Evolutionary conservation across 1,140 invertebrate genomes (phyloP).

Genomic region (Parasteatoda tepidariorum): DNA sequence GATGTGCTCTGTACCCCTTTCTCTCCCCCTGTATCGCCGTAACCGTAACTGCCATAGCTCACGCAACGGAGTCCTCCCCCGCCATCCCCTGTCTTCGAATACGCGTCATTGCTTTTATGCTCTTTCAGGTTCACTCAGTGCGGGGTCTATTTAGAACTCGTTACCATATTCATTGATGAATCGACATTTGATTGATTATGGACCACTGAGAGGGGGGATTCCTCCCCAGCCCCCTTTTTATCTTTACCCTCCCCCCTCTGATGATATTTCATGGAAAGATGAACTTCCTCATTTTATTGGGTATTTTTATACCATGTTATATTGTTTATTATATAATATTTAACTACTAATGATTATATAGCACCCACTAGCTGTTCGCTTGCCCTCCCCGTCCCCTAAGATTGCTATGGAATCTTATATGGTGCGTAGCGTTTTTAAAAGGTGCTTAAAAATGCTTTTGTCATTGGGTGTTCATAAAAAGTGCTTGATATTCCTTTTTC

Average conservation of each 20-base stretch:
- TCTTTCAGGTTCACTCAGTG: conserved; percentile 18
- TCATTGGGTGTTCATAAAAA: too few species aligned
- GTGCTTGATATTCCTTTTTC: too few species aligned
- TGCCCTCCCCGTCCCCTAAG: too few species aligned
- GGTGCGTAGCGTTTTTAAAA: too few species aligned
- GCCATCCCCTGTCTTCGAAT: neutral
- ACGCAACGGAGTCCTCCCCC: conserved; percentile 20
- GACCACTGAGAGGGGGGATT: neutral
- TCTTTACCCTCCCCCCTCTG: neutral
- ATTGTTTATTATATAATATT: too few species aligned
- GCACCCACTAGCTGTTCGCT: too few species aligned
- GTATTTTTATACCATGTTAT: too few species aligned
- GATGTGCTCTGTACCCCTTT: conserved; percentile 26
- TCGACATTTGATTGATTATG: conserved; percentile 49
- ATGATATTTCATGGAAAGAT: neutral
- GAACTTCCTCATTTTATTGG: too few species aligned
- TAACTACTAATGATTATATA: too few species aligned
- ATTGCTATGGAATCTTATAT: too few species aligned
- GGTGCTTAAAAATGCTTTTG: too few species aligned
- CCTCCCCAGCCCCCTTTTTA: neutral
- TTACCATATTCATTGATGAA: conserved; percentile 31
- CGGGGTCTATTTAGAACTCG: conserved; percentile 25
- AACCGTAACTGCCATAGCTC: conserved; percentile 34
- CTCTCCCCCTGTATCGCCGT: neutral
- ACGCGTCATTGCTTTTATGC: conserved; percentile 30